phyloP scores from a whole-genome alignment of 2,113 vertebrate genomes.

The Oenanthe oenanthe region DNA sequence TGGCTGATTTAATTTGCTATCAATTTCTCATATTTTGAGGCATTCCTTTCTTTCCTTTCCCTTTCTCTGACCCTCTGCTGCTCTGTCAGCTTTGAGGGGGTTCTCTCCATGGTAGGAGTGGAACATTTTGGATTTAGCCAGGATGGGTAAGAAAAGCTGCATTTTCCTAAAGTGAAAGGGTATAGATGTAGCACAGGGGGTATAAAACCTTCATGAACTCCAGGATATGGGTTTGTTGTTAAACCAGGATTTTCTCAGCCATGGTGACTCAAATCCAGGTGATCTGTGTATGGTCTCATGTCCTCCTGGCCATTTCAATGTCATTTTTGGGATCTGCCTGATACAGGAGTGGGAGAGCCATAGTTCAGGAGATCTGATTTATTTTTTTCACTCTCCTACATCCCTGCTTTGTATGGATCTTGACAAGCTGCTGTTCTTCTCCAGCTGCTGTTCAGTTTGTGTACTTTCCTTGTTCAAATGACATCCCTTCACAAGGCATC shows the following conservation, averaged over 20 bases:
- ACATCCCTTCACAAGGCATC: slow-evolving; percentile 17
- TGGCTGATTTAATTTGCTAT: slow-evolving; percentile 49
- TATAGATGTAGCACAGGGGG: neutral
- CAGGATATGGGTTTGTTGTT: neutral
- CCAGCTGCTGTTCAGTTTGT: slow-evolving; percentile 25
- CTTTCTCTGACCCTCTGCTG: neutral
- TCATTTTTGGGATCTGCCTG: neutral
- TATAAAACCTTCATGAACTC: neutral
- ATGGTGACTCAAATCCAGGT: neutral
- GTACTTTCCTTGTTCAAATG: neutral
- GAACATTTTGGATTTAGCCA: neutral
- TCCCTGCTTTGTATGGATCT: neutral
- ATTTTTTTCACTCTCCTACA: neutral
- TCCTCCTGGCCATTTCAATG: accelerated
- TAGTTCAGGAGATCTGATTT: neutral
- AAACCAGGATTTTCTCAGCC: neutral
- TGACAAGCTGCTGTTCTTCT: slow-evolving; percentile 26
- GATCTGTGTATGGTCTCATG: accelerated
- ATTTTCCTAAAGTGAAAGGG: neutral
- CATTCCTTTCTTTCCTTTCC: neutral
- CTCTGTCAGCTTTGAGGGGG: neutral
- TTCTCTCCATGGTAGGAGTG: accelerated
- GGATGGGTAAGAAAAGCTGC: neutral
- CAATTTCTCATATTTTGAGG: slow-evolving; percentile 20
- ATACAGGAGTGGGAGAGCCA: neutral